Base-by-base conservation (phyloP, 1,140 invertebrate species). In the Scylla paramamosain region DNA sequence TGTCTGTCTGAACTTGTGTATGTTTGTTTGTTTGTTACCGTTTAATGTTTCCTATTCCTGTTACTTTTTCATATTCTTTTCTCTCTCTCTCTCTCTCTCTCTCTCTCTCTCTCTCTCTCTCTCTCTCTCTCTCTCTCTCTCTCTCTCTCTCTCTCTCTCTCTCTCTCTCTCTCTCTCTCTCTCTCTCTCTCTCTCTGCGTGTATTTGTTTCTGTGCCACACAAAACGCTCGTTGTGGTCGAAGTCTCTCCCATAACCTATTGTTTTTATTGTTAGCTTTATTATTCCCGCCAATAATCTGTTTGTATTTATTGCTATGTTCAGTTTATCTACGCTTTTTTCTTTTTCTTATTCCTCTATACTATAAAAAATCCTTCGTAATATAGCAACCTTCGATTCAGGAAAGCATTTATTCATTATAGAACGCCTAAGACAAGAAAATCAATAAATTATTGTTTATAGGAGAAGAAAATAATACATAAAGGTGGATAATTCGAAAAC, bases 1-100 rank as follows among this genome's bases (percentile, higher is more conserved):
- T 88, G 86, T 88, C 31, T 88, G 86, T 88, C 31, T 88, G 31
- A 39, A 45, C 31, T 31, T 88, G 31, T 88, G n/a, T 46, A 7
- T 89, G 29, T 32, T 25, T 89, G 87, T 89, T 7, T 89, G 87
- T 45, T 16, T 89, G 2, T 39, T 16, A 6, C 25, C 46, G 87
- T 89, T 32, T 89, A 4, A 28, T 89, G 32, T 39, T 20, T 46
- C 39, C 0, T 89, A 12, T 45, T 4, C 1, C 32, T 46, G 0
- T 31, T 45, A 8, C 14, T n/a, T 14, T 6, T 45, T n/a, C 4
- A 10, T 45, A 6, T 39, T 10, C 0, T 45, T 89, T 31, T 39
- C 32, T 86, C 6, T 4, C 25, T 86, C 83, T 86, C 28, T 28
- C 83, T 25, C 12, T 86, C 83, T 86, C 12, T 28, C 12, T 86